Evolutionary conservation across 2,797 vertebrate species (phyloP).

Genomic region (Bovichtus diacanthus): DNA sequence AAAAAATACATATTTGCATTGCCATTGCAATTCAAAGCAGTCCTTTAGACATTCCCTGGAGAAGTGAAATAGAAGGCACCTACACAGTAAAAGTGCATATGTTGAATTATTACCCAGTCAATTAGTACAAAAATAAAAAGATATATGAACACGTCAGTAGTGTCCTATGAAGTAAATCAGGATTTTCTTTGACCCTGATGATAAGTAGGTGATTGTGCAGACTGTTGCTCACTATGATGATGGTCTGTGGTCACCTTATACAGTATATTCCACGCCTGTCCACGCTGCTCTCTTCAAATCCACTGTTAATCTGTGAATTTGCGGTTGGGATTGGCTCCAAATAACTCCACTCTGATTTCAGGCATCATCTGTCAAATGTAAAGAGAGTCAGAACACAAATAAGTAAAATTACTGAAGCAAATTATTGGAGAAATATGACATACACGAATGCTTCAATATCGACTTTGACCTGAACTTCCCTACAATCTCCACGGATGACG

Average conservation of each 20-base stretch:
- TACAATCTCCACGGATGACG: not conserved
- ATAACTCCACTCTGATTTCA: conserved; percentile 91
- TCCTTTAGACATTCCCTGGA: not conserved
- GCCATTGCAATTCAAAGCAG: conserved; percentile 11
- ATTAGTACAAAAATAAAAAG: conserved; percentile 37
- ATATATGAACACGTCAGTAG: not conserved
- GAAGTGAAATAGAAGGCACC: not conserved
- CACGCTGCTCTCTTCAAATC: conserved; percentile 1
- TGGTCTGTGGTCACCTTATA: conserved; percentile 38
- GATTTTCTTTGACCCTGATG: conserved; percentile 17
- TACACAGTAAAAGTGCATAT: conserved; percentile 8
- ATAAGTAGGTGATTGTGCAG: conserved; percentile 1
- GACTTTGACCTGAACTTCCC: not conserved
- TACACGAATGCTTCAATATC: not conserved
- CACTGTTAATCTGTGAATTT: conserved; percentile 91
- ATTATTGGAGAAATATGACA: not conserved
- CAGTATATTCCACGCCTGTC: conserved; percentile 10
- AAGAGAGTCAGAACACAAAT: conserved; percentile 3
- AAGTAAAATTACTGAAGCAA: not conserved
- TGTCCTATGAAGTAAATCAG: not conserved
- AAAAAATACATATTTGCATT: not conserved
- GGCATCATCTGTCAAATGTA: conserved; percentile 92
- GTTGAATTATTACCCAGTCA: conserved; percentile 1
- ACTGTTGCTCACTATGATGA: not conserved
- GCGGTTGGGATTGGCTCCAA: conserved; percentile 93